These are phyloP conservation scores for Rapana venosa DNA, from an alignment of 2,888 invertebrate genomes.

Conservation along the genomic window DNA sequence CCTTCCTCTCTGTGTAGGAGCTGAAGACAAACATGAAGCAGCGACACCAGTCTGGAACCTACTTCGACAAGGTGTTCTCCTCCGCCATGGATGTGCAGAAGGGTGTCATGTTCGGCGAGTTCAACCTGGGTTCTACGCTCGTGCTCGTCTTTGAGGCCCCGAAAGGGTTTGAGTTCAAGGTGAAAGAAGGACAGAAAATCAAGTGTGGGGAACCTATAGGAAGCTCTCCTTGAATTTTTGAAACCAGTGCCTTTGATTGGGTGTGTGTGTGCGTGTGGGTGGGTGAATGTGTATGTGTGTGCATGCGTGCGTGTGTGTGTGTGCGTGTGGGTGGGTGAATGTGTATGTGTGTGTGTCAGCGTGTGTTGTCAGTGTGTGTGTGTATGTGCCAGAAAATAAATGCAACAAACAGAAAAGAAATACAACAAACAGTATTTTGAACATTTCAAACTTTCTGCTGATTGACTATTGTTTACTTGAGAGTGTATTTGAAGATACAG, in stretches of 20 bases:
- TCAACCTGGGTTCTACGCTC: conserved; percentile 97
- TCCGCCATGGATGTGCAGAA: conserved; percentile 79
- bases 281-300: background rate
- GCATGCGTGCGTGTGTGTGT: background rate
- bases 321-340: background rate
- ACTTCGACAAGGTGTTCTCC: conserved; percentile 62
- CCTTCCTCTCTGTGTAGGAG: conserved; percentile 61
- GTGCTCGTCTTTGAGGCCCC: conserved; percentile 98
- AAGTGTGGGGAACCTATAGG: conserved; percentile 79
- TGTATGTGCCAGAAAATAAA: background rate
- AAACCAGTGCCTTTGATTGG: background rate
- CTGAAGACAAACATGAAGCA: conserved; percentile 62
- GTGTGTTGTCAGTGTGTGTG: background rate
- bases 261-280: background rate
- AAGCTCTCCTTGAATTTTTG: conserved; percentile 1
- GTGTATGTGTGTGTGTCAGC: background rate
- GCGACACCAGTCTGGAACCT: conserved; percentile 55
- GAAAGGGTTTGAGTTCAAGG: conserved; percentile 87
- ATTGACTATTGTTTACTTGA: no score
- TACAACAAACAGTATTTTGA: background rate
- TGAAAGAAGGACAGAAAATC: conserved; percentile 82
- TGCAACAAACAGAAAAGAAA: background rate
- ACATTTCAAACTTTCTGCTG: no score
- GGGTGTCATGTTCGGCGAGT: conserved; percentile 95
- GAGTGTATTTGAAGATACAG: no score